Evolutionary conservation across 2,113 vertebrate species (phyloP).

Genomic region (Neolamprologus ventralis): DNA sequence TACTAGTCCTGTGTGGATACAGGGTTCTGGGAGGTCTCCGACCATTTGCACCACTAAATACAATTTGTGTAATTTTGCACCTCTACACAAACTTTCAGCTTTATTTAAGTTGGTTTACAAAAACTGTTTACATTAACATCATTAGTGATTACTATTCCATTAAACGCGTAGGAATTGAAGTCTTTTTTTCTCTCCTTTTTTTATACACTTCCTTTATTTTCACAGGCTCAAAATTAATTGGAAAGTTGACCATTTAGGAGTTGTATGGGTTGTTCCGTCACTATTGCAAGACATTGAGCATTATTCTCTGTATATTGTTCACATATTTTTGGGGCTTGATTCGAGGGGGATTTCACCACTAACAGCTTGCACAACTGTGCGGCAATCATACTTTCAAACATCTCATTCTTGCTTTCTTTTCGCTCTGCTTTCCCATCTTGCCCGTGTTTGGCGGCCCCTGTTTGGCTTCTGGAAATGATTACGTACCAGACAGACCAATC

Average conservation of each 20-base stretch:
- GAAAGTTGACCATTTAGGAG: neutral
- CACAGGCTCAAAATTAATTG: neutral
- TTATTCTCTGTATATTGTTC: neutral
- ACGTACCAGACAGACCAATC: constrained; percentile 66
- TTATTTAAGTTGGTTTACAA: neutral
- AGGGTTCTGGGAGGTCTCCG: neutral
- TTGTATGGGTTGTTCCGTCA: neutral
- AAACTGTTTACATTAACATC: neutral
- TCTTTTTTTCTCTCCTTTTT: neutral
- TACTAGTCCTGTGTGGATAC: neutral
- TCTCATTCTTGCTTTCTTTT: neutral
- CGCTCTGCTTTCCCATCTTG: neutral
- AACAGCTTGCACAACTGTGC: neutral
- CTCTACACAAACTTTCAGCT: neutral
- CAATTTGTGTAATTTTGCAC: neutral
- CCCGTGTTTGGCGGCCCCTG: neutral
- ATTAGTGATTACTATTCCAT: neutral
- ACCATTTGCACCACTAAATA: neutral
- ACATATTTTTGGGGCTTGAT: neutral
- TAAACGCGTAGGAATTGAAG: neutral
- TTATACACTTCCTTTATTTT: neutral
- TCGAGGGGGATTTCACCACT: neutral
- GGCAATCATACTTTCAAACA: neutral
- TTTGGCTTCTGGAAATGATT: constrained; percentile 67
- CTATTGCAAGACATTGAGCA: neutral